Percentiles rank a stretch among this genome's conserved stretches.
Conservation (phyloP, 2,888 invertebrate genomes). For the Eulithis prunata region DNA sequence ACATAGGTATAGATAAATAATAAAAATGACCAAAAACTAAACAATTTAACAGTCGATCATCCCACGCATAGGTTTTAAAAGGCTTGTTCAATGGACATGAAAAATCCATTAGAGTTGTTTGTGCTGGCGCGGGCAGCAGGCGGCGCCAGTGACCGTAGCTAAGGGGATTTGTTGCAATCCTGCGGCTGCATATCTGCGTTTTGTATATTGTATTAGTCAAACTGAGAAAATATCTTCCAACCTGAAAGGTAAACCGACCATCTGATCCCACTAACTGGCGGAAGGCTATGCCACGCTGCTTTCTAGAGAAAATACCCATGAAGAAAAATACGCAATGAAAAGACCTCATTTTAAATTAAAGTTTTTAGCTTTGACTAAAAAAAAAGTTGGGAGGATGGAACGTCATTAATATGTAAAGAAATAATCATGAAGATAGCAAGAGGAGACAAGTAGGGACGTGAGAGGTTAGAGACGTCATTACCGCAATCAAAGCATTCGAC, state of each 20-base stretch:
- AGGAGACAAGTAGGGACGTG: slow-evolving; percentile 67
- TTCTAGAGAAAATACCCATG: background rate
- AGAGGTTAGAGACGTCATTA: slow-evolving; percentile 80
- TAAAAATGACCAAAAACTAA: slow-evolving; percentile 12
- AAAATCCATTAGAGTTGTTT: slow-evolving; percentile 82
- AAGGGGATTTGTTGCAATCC: slow-evolving; percentile 78
- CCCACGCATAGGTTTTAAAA: slow-evolving; percentile 61
- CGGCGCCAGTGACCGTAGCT: slow-evolving; percentile 78
- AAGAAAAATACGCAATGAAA: background rate
- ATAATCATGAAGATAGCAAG: slow-evolving; percentile 77
- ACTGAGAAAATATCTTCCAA: slow-evolving; percentile 13
- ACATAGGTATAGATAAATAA: background rate
- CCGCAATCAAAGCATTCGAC: slow-evolving; percentile 81
- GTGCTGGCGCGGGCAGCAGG: slow-evolving; percentile 66
- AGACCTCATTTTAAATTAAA: slow-evolving; percentile 18
- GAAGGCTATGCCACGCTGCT: background rate
- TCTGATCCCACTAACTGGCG: background rate
- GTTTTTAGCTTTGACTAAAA: slow-evolving; percentile 45
- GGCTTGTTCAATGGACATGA: slow-evolving; percentile 80
- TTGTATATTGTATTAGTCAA: slow-evolving; percentile 26
- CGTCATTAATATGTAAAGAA: slow-evolving; percentile 72
- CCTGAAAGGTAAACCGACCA: background rate
- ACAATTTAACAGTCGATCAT: slow-evolving; percentile 48
- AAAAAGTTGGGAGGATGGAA: slow-evolving; percentile 55
- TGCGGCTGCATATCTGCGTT: slow-evolving; percentile 50